Evolutionary conservation across 1,140 invertebrate genomes (phyloP), one percentile per base, ranked within the genome.

Genomic region (Melipona quadrifasciata): DNA sequence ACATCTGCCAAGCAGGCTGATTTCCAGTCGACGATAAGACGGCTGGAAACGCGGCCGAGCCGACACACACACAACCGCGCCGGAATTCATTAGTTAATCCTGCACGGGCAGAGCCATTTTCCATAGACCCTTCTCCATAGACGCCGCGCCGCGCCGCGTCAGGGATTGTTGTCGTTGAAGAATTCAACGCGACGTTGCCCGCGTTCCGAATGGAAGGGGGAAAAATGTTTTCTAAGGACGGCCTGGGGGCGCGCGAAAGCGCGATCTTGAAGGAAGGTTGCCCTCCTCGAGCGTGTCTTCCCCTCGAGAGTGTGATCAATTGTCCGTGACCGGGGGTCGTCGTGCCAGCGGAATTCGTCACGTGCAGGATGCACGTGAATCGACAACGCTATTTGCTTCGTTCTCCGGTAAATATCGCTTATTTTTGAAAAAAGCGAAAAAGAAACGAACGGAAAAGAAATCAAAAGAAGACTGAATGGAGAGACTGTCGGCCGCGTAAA

Each of bases 21-120:
- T 92, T 87, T 90, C 87, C 89, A 91, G 74, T 90, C 88, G 81
- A 86, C 90, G 91, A 92, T 92, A 92, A 92, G 90, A 90, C 88
- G 31, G 31, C 80, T 81, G 87, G 87, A 86, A 88, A 89, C 71
- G 82, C 77, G 67, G 64, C 71, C 67, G 87, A 71, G 58, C 57
- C 85, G 84, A 80, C 85, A 88, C 31, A 88, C 31, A 31, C 89
- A 91, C 24, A 61, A 89, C 88, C 84, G 78, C 86, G 85, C 84
- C 88, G 80, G 87, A 88, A 90, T 90, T 88, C 89, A 90, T 92
- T 92, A 91, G 84, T 91, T 91, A 92, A 91, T 88, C 86, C 71
- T 83, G 76, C 76, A 82, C 34, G 58, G 70, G 27, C 6, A 65
- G 73, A 71, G 80, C 67, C 86, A 87, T 91, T 91, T 61, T 91